These are phyloP conservation scores for Tragulus kanchil DNA, from an alignment of 2,113 vertebrate genomes.

Conservation along the genomic window DNA sequence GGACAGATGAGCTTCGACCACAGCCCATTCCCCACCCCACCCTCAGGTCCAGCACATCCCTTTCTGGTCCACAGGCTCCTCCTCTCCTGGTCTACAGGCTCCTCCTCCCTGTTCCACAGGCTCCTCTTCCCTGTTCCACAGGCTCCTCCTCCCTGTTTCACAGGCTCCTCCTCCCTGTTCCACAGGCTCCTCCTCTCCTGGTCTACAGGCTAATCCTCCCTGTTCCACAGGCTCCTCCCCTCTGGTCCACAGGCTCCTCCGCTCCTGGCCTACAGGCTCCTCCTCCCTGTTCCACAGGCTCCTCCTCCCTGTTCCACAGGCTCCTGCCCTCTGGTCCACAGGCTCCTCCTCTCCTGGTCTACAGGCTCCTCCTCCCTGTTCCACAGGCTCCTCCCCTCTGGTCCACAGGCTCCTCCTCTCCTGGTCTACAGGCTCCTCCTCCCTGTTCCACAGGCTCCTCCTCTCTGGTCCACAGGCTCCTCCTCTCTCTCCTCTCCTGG, in stretches of 20 bases:
- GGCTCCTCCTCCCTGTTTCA: neutral
- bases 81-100: neutral
- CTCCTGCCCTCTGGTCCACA: neutral
- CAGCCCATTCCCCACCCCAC: no score
- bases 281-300: no score
- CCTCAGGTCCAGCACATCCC: no score
- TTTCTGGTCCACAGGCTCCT: neutral
- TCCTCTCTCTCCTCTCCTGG: neutral
- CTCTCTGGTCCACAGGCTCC: neutral
- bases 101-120: fast-evolving
- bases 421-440: neutral
- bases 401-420: fast-evolving
- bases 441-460: neutral
- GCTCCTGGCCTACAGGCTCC: no score
- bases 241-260: neutral
- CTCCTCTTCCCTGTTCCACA: no score
- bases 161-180: no score
- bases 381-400: neutral
- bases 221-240: neutral
- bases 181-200: neutral
- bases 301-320: neutral
- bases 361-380: neutral
- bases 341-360: neutral
- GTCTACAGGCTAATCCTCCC: neutral
- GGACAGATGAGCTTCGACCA: neutral